Evolutionary conservation across 2,888 invertebrate genomes (phyloP), one percentile per base, ranked within the genome.

Genomic region (Meteorus cinctellus): DNA sequence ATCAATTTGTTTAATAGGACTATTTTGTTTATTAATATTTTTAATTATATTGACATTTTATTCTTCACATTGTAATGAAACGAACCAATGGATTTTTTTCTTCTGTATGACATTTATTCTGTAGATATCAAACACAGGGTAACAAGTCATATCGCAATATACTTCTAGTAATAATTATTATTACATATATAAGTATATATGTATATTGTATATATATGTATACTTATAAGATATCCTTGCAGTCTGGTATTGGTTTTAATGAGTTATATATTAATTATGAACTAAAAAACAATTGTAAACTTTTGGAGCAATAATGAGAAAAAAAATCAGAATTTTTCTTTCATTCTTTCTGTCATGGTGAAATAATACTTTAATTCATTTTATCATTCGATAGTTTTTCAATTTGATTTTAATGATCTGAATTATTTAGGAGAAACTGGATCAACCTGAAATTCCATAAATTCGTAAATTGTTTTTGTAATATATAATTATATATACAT

Each of bases 71-170:
- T 27, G 12, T 16, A 24, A 34, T 12, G 41, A 59, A 67, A 59
- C 29, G 29, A 60, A 78, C 72, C 76, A 55, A 68, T 41, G 69
- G 75, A 75, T 75, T 77, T 78, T 77, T 78, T 81, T 81, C 77
- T 78, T 75, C 78, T 82, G 72, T 74, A 77, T 79, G 77, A 80
- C 75, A 73, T 79, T 73, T 81, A 82, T 85, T 87, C 82, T 79
- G 81, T 85, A 84, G 81, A 81, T 81, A 84, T 85, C 82, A 82
- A 84, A 86, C 81, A 87, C 87, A 87, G 86, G 87, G 86, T 87
- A 87, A 86, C 84, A 82, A 86, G 82, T 86, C 86, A 86, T 85
- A 86, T 86, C 84, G 82, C 84, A 82, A 84, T 86, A 85, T 84
- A 84, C 85, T 86, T 87, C 83, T 83, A 82, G 82, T 82, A 31